Conservation (phyloP, 2,113 vertebrate genomes). For the Cheilinus undulatus region DNA sequence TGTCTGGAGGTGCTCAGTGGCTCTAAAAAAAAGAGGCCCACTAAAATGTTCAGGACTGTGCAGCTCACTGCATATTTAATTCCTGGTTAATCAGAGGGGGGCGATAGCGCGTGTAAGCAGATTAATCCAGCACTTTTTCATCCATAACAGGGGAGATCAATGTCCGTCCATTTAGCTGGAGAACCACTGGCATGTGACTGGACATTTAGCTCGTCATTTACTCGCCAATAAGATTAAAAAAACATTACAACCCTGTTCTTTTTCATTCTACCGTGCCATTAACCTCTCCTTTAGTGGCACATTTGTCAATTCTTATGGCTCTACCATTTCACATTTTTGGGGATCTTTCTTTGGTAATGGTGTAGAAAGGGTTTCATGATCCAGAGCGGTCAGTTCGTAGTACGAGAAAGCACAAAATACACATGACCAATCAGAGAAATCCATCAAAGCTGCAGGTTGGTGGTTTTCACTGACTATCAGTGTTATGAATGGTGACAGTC, state of each 20-base stretch:
- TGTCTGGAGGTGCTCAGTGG: constrained; percentile 71
- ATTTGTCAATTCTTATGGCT: background rate
- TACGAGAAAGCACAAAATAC: too few species aligned
- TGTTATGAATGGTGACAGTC: background rate
- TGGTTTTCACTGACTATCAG: background rate
- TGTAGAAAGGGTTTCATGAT: too few species aligned
- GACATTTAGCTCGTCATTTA: constrained; percentile 32
- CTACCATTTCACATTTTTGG: background rate
- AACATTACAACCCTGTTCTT: background rate
- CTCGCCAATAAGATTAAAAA: constrained; percentile 20
- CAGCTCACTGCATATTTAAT: constrained; percentile 72
- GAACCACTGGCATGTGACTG: constrained; percentile 30
- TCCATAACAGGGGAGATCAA: constrained; percentile 71
- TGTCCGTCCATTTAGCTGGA: constrained; percentile 56
- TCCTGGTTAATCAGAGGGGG: constrained; percentile 76
- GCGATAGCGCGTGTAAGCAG: constrained; percentile 70
- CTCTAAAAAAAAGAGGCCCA: constrained; percentile 60
- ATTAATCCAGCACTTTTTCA: constrained; percentile 68
- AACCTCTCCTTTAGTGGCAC: background rate
- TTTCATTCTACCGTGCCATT: background rate
- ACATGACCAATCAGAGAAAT: background rate
- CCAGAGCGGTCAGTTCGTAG: too few species aligned
- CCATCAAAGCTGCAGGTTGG: background rate
- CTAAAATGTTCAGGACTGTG: constrained; percentile 63
- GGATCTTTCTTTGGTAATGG: background rate